These are phyloP conservation scores for Microctenopoma stevenorrisi DNA, from an alignment of 2,797 vertebrate species.

Conservation along the genomic window DNA sequence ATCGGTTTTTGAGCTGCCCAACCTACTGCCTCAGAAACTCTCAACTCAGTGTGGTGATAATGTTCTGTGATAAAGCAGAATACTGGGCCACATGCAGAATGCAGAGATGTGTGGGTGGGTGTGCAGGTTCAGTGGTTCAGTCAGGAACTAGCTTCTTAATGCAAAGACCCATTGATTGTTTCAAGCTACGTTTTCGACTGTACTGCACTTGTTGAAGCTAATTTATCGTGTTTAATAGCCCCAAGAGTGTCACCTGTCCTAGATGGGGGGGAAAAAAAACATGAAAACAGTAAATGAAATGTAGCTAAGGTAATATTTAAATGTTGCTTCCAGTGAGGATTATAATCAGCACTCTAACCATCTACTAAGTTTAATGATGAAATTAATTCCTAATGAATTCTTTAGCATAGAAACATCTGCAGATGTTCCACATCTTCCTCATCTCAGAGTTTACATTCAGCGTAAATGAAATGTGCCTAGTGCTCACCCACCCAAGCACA, in stretches of 20 bases:
- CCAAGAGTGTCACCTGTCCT: not conserved
- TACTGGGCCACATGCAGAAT: conserved; percentile 19
- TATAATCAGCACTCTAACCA: conserved; percentile 24
- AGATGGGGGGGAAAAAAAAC: not conserved
- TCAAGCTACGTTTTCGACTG: not conserved
- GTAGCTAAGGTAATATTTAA: not conserved
- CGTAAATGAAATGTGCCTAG: conserved; percentile 52
- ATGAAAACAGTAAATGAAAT: conserved; percentile 1
- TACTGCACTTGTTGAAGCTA: conserved; percentile 11
- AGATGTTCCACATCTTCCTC: conserved; percentile 53
- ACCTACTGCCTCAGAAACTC: conserved; percentile 3
- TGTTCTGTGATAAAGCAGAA: conserved; percentile 30
- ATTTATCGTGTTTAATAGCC: not conserved
- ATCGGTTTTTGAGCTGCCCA: not conserved
- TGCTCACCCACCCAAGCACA: conserved; percentile 60
- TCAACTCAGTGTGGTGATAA: not conserved
- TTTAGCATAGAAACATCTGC: conserved; percentile 45
- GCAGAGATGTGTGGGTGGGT: conserved; percentile 26
- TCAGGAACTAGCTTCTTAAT: conserved; percentile 13
- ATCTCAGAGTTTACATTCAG: conserved; percentile 42
- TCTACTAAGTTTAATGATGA: conserved; percentile 38
- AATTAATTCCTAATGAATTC: conserved; percentile 12
- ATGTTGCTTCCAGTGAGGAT: conserved; percentile 6
- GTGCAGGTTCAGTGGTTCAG: conserved; percentile 31
- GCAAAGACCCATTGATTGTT: conserved; percentile 11